Conservation (phyloP, 1,140 invertebrate genomes). For the Pissodes strobi region DNA sequence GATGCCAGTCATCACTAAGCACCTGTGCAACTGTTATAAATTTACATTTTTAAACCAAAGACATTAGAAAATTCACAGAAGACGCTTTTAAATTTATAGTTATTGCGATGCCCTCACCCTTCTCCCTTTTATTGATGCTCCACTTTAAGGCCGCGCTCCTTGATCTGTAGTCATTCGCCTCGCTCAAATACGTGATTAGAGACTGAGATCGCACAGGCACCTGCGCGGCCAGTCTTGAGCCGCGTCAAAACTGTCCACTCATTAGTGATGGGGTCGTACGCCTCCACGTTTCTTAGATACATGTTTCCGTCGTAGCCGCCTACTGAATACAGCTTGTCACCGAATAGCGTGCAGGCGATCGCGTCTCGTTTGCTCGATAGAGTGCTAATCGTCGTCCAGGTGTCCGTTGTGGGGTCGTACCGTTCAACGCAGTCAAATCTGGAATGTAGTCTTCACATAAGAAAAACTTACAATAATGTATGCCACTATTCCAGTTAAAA, state of each 20-base stretch:
- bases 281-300: conserved; percentile 88
- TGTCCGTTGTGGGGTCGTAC: conserved; percentile 76
- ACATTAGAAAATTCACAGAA: too few relatives aligned
- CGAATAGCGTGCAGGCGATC: conserved; percentile 87
- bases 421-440: conserved; percentile 88
- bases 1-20: too few relatives aligned
- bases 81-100: too few relatives aligned
- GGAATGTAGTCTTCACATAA: too few relatives aligned
- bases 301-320: conserved; percentile 96
- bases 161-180: conserved; percentile 17
- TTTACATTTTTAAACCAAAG: too few relatives aligned
- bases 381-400: conserved; percentile 87
- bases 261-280: conserved; percentile 89
- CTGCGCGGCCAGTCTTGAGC: conserved; percentile 78
- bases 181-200: conserved; percentile 22
- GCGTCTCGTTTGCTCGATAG: conserved; percentile 87
- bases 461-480: too few relatives aligned
- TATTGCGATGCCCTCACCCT: too few relatives aligned
- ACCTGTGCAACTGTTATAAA: too few relatives aligned
- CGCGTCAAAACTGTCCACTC: conserved; percentile 80
- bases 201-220: conserved; percentile 81
- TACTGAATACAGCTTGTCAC: conserved; percentile 86
- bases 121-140: too few relatives aligned
- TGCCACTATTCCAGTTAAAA: too few relatives aligned
- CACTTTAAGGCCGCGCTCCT: too few relatives aligned